Percentiles rank a stretch among this genome's conserved stretches.
Evolutionary conservation across 2,888 invertebrate species (phyloP).

Genomic region (Thereva unica): DNA sequence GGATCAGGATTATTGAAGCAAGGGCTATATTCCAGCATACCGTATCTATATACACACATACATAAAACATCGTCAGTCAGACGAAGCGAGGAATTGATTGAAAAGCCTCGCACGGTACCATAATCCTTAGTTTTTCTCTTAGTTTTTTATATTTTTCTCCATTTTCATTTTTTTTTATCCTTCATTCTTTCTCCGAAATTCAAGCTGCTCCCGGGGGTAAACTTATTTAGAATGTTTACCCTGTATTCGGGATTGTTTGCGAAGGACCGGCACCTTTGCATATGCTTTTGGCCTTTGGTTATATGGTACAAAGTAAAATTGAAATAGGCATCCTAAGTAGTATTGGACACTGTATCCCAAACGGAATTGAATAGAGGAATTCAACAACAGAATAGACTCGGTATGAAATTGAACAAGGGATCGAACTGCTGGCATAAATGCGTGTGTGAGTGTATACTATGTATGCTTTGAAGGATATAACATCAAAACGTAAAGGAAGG

Average conservation of each 20-base stretch:
- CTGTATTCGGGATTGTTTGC: constrained; percentile 18
- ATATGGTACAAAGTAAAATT: too few relatives aligned
- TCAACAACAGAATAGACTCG: too few relatives aligned
- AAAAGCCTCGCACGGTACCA: constrained; percentile 21
- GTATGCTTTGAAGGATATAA: too few relatives aligned
- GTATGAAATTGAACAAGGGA: too few relatives aligned
- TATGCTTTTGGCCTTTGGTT: neutral
- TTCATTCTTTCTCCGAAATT: neutral
- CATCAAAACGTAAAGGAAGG: too few relatives aligned
- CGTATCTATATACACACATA: neutral
- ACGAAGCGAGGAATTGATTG: constrained; percentile 29
- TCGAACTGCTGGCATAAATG: too few relatives aligned
- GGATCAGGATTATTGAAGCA: constrained; percentile 29
- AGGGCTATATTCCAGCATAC: neutral
- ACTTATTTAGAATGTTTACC: constrained; percentile 27
- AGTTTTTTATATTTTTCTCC: neutral
- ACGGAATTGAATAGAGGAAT: too few relatives aligned
- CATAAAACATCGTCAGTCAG: constrained; percentile 23
- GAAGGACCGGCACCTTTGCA: constrained; percentile 27
- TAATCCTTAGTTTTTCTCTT: constrained; percentile 19
- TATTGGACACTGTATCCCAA: too few relatives aligned
- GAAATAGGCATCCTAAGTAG: too few relatives aligned
- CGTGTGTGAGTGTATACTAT: too few relatives aligned
- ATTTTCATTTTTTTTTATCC: neutral
- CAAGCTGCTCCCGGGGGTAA: constrained; percentile 7